Conservation (phyloP, 2,888 invertebrate genomes). For the Tinea pellionella region DNA sequence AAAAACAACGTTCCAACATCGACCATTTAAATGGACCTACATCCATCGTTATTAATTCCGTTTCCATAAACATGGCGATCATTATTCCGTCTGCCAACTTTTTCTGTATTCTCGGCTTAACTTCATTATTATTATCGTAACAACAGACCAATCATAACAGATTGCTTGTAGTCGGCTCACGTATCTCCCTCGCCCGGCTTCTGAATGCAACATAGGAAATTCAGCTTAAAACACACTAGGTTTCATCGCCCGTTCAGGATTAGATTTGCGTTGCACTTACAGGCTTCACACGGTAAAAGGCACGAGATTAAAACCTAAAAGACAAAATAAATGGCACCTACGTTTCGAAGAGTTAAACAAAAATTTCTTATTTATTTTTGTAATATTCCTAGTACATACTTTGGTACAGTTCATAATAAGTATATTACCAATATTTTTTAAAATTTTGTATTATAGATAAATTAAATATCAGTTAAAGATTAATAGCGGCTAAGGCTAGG, state of each 20-base stretch:
- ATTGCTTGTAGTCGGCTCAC: constrained; percentile 6
- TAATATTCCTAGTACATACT: too few species aligned
- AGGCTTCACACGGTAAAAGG: not conserved
- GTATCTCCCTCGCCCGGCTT: not conserved
- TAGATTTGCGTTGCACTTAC: not conserved
- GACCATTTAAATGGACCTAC: constrained; percentile 1
- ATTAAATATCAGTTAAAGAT: too few species aligned
- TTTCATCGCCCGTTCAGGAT: not conserved
- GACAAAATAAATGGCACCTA: not conserved
- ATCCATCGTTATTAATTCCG: constrained; percentile 8
- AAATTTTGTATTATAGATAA: too few species aligned
- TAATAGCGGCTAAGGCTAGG: too few species aligned
- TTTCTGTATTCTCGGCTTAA: not conserved
- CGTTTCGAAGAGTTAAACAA: too few species aligned
- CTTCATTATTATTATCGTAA: constrained; percentile 7
- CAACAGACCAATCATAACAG: constrained; percentile 8
- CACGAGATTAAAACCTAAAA: not conserved
- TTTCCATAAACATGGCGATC: not conserved
- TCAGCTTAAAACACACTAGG: constrained; percentile 6
- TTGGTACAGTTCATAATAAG: too few species aligned
- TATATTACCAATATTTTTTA: too few species aligned
- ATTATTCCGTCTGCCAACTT: not conserved
- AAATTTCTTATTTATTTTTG: too few species aligned
- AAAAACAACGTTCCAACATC: not conserved
- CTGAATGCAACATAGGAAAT: constrained; percentile 5